Base-by-base conservation (phyloP, 2,113 vertebrate species). In the Smithornis capensis region DNA sequence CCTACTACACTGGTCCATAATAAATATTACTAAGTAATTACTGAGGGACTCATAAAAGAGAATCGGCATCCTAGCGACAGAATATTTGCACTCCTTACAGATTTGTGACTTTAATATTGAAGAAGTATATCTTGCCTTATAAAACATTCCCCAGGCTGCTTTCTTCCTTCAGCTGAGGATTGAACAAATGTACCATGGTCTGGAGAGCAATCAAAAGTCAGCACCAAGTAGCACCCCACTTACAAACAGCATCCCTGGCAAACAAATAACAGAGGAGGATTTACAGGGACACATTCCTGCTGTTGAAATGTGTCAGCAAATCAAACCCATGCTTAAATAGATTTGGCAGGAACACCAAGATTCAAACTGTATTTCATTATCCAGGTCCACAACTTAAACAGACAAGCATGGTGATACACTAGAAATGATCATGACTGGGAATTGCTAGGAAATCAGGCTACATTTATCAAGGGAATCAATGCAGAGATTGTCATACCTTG, bases 71-170 rank as follows among this genome's bases (percentile, higher is more conserved):
- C 35, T 24, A n/a, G 45, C 1, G n/a, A 89, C 40, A 50, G 71
- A 96, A 67, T 76, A 63, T 91, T 88, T 90, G 50, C 24, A 40
- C 29, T 93, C 83, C 83, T 97, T 67, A 59, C 27, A 94, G 75
- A 94, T 94, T 94, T 94, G 90, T 55, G 35, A 40, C 80, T 96
- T 97, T 93, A 94, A 96, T 95, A 91, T 87, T 90, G 87, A 94
- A 92, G 47, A 80, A 22, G 77, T 70, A 64, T 29, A 52, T 60
- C 63, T 71, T 67, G 59, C 73, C 82, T 87, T 89, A 65, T 56
- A 80, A 88, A 94, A 53, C 33, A 57, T 73, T 87, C 93, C 83
- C 88, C 63, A 78, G 77, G 52, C 55, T 73, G 27, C 47, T 65
- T 53, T 18, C 24, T 91, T 38, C 60, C 52, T 70, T 95, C 56